Evolutionary conservation across 2,113 vertebrate species (phyloP).

Genomic region (Anseranas semipalmata): DNA sequence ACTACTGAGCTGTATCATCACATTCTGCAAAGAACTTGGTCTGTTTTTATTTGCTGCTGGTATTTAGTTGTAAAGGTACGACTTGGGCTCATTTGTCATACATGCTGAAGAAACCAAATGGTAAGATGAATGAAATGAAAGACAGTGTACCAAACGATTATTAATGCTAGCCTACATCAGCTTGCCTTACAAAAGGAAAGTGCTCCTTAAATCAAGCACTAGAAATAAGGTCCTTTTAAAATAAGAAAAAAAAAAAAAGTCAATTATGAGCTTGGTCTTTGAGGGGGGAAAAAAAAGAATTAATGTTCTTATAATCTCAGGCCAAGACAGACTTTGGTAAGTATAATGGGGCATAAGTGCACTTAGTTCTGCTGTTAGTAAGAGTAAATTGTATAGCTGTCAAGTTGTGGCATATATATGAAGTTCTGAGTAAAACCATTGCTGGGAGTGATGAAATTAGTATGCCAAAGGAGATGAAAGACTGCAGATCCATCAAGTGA

Average conservation of each 20-base stretch:
- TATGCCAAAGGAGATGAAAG: not conserved
- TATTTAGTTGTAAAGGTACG: not conserved
- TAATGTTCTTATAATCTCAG: not conserved
- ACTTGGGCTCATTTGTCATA: not conserved
- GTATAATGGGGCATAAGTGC: not conserved
- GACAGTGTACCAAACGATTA: not conserved
- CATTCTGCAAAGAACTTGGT: not conserved
- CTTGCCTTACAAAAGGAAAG: not conserved
- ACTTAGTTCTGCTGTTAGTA: constrained; percentile 1
- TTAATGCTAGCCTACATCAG: not conserved
- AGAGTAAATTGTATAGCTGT: constrained; percentile 26
- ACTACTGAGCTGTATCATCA: not conserved
- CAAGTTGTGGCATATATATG: not conserved
- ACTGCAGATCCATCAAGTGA: constrained; percentile 12
- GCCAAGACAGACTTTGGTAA: not conserved
- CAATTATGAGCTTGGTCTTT: not conserved
- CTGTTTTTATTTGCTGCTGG: not conserved
- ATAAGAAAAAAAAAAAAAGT: not conserved
- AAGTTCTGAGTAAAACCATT: constrained; percentile 18
- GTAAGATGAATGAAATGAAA: not conserved
- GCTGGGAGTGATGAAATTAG: not conserved
- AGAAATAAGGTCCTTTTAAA: not conserved
- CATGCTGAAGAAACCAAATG: not conserved
- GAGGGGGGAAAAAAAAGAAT: not conserved
- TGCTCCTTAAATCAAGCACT: not conserved